Percentiles rank a stretch among this genome's conserved stretches.
These are phyloP conservation scores for Clytia hemisphaerica DNA, from an alignment of 30 jellyfish, hydroid and myxozoan genomes.

Conservation along the genomic window DNA sequence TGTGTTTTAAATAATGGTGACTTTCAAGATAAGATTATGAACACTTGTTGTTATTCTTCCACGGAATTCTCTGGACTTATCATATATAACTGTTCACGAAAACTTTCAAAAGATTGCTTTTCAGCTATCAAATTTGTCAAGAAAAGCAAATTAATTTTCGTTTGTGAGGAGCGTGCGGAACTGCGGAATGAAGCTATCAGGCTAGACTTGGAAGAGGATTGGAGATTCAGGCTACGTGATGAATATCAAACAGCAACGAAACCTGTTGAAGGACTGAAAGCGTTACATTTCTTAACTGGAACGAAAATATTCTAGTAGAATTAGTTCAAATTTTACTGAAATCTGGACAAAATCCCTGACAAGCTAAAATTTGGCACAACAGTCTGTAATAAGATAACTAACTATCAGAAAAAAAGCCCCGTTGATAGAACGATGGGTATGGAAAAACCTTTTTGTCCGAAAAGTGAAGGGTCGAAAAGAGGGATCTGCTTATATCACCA, in stretches of 20 bases:
- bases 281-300: slow-evolving; percentile 60
- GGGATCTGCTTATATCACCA: too few relatives aligned
- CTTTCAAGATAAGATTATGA: slow-evolving; percentile 32
- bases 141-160: slow-evolving; percentile 57
- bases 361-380: too few relatives aligned
- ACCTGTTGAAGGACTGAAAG: slow-evolving; percentile 42
- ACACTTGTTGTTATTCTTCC: not conserved
- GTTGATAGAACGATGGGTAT: too few relatives aligned
- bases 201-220: slow-evolving; percentile 69
- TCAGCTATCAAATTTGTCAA: slow-evolving; percentile 46
- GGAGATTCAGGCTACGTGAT: slow-evolving; percentile 89
- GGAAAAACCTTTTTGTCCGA: too few relatives aligned
- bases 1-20: slow-evolving; percentile 43
- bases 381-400: too few relatives aligned
- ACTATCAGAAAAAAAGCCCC: too few relatives aligned
- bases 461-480: too few relatives aligned
- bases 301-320: not conserved
- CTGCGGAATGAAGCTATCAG: slow-evolving; percentile 70
- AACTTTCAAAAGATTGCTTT: slow-evolving; percentile 51
- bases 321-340: too few relatives aligned
- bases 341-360: too few relatives aligned
- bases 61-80: slow-evolving; percentile 57
- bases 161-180: slow-evolving; percentile 71
- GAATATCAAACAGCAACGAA: slow-evolving; percentile 84
- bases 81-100: slow-evolving; percentile 45